Conservation (phyloP, 1,140 invertebrate species). For the Schlechtendalia chinensis region DNA sequence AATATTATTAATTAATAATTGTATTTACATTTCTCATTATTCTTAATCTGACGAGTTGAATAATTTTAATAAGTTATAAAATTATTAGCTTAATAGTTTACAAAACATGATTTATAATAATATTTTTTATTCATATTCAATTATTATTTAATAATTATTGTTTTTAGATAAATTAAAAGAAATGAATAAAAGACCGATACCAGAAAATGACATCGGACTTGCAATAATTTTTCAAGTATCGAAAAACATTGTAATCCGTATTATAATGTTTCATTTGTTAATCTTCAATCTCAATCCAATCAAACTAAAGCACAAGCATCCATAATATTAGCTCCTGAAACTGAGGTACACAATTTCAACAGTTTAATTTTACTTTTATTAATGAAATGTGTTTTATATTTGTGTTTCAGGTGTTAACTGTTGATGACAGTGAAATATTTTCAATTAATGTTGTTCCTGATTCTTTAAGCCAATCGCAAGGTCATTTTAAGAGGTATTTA, state of each 20-base stretch:
- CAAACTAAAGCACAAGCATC: neutral
- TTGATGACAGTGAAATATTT: neutral
- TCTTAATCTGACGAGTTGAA: too few relatives aligned
- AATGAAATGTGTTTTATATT: neutral
- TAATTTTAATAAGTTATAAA: too few relatives aligned
- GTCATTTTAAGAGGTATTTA: neutral
- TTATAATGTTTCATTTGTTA: neutral
- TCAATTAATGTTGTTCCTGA: conserved; percentile 20
- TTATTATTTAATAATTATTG: conserved; percentile 3
- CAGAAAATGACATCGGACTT: conserved; percentile 46
- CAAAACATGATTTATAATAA: too few relatives aligned
- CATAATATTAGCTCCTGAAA: conserved; percentile 30
- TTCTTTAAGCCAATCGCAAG: neutral
- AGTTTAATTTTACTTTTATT: neutral
- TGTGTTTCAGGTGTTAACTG: conserved; percentile 16
- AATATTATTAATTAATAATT: too few relatives aligned
- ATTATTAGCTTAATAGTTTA: too few relatives aligned
- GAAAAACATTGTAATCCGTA: conserved; percentile 30
- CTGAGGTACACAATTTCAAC: conserved; percentile 14
- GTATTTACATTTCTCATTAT: too few relatives aligned
- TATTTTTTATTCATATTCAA: too few relatives aligned
- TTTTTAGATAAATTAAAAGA: conserved; percentile 26
- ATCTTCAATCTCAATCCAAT: conserved; percentile 38
- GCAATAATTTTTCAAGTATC: conserved; percentile 26
- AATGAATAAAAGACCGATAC: conserved; percentile 27